These are phyloP conservation scores for Drosophila pseudotakahashii DNA, from an alignment of 2,888 invertebrate genomes.

Conservation along the genomic window DNA sequence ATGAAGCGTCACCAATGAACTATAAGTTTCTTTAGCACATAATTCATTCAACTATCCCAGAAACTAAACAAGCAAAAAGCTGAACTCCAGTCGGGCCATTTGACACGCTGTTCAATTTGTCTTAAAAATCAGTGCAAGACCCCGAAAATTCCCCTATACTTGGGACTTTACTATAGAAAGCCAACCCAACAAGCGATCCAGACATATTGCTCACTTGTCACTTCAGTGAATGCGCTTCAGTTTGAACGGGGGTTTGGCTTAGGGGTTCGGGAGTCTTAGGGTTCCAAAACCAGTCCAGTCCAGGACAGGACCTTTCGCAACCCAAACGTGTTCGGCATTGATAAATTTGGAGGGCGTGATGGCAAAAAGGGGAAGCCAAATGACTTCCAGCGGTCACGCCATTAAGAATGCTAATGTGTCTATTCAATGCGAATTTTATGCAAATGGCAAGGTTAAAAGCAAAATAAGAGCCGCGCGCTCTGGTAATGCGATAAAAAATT, in stretches of 20 bases:
- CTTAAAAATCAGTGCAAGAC: conserved; percentile 50
- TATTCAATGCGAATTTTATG: conserved; percentile 79
- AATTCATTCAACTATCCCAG: conserved; percentile 54
- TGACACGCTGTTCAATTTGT: conserved; percentile 77
- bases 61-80: conserved; percentile 33
- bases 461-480: conserved; percentile 71
- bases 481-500: conserved; percentile 79
- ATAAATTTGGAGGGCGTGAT: conserved; percentile 60
- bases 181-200: conserved; percentile 40
- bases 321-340: conserved; percentile 75
- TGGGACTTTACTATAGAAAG: conserved; percentile 2
- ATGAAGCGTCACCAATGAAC: conserved; percentile 8
- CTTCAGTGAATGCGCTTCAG: conserved; percentile 60
- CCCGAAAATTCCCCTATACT: conserved; percentile 3
- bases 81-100: conserved; percentile 54
- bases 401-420: conserved; percentile 81
- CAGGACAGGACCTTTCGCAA: conserved; percentile 48
- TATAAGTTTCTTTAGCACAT: conserved; percentile 35
- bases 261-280: neutral
- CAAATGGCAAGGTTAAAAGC: conserved; percentile 79
- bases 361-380: conserved; percentile 46
- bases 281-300: conserved; percentile 3
- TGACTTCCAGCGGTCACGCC: conserved; percentile 69
- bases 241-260: conserved; percentile 17
- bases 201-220: conserved; percentile 78